phyloP scores from a whole-genome alignment of 2,888 invertebrate species.

The Subacronicta megacephala region DNA sequence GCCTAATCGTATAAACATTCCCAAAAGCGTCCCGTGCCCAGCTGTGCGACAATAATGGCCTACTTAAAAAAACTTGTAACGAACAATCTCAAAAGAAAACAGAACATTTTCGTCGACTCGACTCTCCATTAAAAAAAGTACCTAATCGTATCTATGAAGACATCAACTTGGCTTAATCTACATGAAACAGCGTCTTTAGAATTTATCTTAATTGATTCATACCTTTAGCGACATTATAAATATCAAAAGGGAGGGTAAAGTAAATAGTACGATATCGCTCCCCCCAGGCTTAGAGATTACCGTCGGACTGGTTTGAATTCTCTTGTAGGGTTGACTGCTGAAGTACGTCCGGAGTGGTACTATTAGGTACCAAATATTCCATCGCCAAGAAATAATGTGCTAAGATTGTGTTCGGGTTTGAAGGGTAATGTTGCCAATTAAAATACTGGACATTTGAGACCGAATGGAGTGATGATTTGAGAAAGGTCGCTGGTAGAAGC shows the following conservation, averaged over 20 bases:
- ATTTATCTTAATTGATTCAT: conserved; percentile 50
- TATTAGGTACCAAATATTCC: no score
- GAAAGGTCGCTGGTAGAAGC: no score
- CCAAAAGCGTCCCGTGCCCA: background rate
- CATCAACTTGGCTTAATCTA: conserved; percentile 29
- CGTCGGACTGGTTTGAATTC: conserved; percentile 39
- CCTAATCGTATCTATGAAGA: conserved; percentile 11
- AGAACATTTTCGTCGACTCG: no score
- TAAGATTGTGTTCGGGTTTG: no score
- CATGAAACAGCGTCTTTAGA: conserved; percentile 25
- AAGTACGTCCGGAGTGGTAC: no score
- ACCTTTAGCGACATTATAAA: conserved; percentile 46
- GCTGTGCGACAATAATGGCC: background rate
- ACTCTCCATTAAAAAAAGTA: no score
- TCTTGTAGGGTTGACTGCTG: conserved; percentile 50
- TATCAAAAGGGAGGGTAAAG: conserved; percentile 29
- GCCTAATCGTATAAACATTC: background rate
- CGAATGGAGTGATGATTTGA: no score
- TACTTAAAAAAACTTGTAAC: background rate
- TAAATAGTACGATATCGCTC: conserved; percentile 54
- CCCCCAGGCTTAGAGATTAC: conserved; percentile 52
- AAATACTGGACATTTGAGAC: no score
- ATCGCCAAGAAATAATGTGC: no score
- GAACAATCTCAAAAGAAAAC: no score
- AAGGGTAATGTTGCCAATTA: no score